Conservation (phyloP, 2,888 invertebrate species). For the Amphipyra berbera region DNA sequence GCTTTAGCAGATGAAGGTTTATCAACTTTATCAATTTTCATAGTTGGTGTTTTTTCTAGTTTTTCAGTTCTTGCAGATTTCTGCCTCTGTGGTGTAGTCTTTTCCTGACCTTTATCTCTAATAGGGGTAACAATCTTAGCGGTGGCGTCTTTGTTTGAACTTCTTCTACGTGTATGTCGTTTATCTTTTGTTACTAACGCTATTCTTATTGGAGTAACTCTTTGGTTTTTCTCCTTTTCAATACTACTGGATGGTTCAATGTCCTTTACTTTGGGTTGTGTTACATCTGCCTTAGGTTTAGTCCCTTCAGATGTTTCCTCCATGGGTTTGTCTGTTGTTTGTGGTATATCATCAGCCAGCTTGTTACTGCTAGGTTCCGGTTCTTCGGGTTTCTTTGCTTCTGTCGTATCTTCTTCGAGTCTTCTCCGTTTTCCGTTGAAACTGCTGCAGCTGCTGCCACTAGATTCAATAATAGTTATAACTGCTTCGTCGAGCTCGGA, state of each 20-base stretch:
- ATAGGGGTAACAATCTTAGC: constrained; percentile 52
- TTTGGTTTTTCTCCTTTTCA: constrained; percentile 60
- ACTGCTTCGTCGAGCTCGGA: constrained; percentile 78
- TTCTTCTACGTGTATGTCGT: constrained; percentile 58
- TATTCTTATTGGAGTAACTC: constrained; percentile 69
- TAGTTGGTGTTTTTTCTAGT: constrained; percentile 20
- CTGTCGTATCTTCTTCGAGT: constrained; percentile 49
- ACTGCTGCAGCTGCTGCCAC: constrained; percentile 50
- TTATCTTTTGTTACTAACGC: constrained; percentile 66
- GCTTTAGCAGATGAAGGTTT: constrained; percentile 12
- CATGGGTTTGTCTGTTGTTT: constrained; percentile 39
- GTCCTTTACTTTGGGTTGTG: constrained; percentile 46
- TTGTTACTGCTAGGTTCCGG: constrained; percentile 52
- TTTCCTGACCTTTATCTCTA: constrained; percentile 52
- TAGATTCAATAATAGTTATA: constrained; percentile 70
- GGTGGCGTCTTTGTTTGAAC: constrained; percentile 47
- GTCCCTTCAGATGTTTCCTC: constrained; percentile 21
- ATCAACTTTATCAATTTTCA: constrained; percentile 19
- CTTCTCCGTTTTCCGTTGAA: constrained; percentile 69
- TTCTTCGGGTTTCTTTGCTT: constrained; percentile 46
- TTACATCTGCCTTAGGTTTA: constrained; percentile 28
- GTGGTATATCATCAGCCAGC: constrained; percentile 17
- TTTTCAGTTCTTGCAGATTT: constrained; percentile 55
- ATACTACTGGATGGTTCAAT: constrained; percentile 57
- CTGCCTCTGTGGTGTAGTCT: constrained; percentile 42